Base-by-base conservation (phyloP, 2,797 vertebrate genomes). In the Epinephelus coioides region DNA sequence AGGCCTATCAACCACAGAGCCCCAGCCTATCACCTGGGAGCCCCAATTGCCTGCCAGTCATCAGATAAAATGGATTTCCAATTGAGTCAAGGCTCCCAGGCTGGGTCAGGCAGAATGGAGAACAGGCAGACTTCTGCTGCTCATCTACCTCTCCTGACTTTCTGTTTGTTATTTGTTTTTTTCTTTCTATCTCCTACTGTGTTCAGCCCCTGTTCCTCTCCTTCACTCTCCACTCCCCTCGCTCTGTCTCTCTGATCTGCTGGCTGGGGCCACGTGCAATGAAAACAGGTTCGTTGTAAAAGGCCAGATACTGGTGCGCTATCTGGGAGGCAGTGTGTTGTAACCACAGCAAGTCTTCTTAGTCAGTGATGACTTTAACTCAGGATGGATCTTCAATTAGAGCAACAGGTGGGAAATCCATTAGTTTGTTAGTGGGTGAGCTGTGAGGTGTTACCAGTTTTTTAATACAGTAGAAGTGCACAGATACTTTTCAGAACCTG, bases 1-100 rank as follows among this genome's bases (percentile, higher is more conserved):
- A 89, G 91, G 87, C 85, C 91, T 87, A 91, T 92, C 86, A 86
- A 91, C 86, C 25, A 34, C 85, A 82, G 79, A 77, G 82, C 76
- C 79, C 78, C 75, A 82, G 82, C 80, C 88, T 80, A 89, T 91
- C 85, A 81, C 89, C 90, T 78, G 83, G 86, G 89, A 91, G 78
- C 85, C 78, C 89, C 91, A 90, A 88, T 91, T 92, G 89, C 91
- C 88, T 91, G 89, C 79, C 88, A 91, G 88, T 91, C 91, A 89
- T 88, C 88, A 91, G 81, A 93, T 91, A 81, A 91, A 90, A 91
- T 91, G 80, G 91, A 93, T 93, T 93, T 93, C 88, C 88, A 91
- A 92, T 92, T 83, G 86, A 92, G 82, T 90, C 83, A 78, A 91
- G 92, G 80, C 90, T 91, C 87, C 80, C 73, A 72, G 60, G 83